phyloP scores from a whole-genome alignment of 1,140 invertebrate species.

The Pseudomyrmex flavicornis region DNA sequence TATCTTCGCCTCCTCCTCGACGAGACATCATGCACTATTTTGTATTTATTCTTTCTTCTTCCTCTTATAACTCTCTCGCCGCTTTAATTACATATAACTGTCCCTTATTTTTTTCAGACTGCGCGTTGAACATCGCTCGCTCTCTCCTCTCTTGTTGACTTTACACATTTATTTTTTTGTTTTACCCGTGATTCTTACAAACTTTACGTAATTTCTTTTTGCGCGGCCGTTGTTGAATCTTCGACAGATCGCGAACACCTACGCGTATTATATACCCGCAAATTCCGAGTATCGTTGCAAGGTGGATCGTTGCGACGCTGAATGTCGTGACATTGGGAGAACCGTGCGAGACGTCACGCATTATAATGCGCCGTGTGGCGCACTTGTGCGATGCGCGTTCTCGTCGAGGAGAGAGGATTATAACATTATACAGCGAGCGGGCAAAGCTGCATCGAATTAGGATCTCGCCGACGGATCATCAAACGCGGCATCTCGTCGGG shows the following conservation, averaged over 20 bases:
- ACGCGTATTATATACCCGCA: background rate
- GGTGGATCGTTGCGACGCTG: background rate
- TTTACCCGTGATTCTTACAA: background rate
- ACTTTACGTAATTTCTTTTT: background rate
- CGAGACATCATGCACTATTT: no score
- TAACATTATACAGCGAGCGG: background rate
- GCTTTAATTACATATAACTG: no score
- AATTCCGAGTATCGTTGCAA: background rate
- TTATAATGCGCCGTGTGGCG: slow-evolving; percentile 25
- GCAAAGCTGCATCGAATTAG: slow-evolving; percentile 57
- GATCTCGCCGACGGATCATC: slow-evolving; percentile 42
- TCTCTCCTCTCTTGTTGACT: no score
- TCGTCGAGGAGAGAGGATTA: background rate
- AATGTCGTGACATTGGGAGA: slow-evolving; percentile 44
- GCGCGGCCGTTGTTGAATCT: background rate
- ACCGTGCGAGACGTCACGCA: slow-evolving; percentile 19
- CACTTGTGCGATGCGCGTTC: background rate
- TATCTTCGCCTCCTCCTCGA: background rate
- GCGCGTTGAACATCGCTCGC: background rate
- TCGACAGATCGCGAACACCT: background rate
- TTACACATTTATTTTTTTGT: background rate
- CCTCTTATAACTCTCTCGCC: no score
- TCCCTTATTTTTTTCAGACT: no score
- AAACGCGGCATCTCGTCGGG: slow-evolving; percentile 44
- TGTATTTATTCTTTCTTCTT: no score